Evolutionary conservation across 2,797 vertebrate species (phyloP).

Genomic region (Pteronotus mesoamericanus): DNA sequence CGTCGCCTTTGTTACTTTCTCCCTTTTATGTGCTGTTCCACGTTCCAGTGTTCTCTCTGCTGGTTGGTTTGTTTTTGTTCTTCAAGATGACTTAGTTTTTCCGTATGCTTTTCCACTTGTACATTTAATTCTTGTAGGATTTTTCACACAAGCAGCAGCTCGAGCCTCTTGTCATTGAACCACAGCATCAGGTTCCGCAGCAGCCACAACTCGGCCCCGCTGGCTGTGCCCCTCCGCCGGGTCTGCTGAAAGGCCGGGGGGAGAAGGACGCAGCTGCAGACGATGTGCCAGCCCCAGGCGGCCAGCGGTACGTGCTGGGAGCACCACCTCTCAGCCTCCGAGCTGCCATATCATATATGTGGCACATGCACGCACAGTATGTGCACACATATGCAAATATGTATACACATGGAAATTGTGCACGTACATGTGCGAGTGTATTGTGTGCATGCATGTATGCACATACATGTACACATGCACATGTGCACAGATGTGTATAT

Average conservation of each 20-base stretch:
- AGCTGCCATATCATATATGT: neutral
- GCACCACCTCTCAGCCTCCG: neutral
- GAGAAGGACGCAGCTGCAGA: constrained; percentile 78
- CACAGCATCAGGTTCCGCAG: constrained; percentile 70
- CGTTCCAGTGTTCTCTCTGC: neutral
- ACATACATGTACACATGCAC: too few relatives aligned
- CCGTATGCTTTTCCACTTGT: too few relatives aligned
- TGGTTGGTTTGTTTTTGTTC: neutral
- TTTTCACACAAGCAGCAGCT: neutral
- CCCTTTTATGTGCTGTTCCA: neutral
- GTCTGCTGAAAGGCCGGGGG: constrained; percentile 85
- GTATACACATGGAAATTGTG: too few relatives aligned
- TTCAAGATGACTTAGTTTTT: neutral
- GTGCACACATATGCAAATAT: too few relatives aligned
- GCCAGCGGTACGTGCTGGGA: neutral
- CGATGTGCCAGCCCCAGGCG: constrained; percentile 90
- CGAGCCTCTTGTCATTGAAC: neutral
- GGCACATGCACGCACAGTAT: neutral
- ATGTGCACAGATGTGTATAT: neutral
- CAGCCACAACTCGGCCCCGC: neutral
- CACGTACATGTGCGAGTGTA: too few relatives aligned
- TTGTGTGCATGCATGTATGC: too few relatives aligned
- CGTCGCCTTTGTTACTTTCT: neutral
- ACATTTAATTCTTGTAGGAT: neutral
- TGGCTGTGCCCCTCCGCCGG: constrained; percentile 45